These are phyloP conservation scores for Athetis lepigone DNA, from an alignment of 2,888 invertebrate species.

Conservation along the genomic window DNA sequence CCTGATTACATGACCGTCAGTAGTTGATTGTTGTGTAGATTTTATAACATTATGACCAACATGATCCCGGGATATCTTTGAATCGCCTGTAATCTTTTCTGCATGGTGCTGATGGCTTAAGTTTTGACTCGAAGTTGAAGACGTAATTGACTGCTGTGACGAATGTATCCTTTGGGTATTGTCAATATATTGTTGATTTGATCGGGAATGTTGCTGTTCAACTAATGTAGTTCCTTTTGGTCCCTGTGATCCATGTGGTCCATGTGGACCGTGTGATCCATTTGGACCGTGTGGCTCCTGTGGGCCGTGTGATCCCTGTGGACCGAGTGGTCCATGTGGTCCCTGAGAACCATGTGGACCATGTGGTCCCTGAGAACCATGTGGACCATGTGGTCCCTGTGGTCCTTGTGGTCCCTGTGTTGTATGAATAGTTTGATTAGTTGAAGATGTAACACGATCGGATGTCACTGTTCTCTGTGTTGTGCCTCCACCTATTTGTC, in stretches of 20 bases:
- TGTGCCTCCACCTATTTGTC: conserved; percentile 63
- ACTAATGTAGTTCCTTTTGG: conserved; percentile 65
- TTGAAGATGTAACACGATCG: conserved; percentile 70
- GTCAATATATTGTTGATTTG: conserved; percentile 69
- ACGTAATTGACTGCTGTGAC: conserved; percentile 66
- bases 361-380: too few species aligned
- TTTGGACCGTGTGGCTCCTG: too few species aligned
- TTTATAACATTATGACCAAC: conserved; percentile 68
- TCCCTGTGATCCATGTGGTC: conserved; percentile 65
- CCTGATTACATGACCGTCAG: conserved; percentile 58
- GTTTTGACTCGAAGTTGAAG: conserved; percentile 65
- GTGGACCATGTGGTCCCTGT: too few species aligned
- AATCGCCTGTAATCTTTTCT: conserved; percentile 64
- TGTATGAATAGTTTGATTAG: conserved; percentile 65
- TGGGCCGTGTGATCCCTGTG: too few species aligned
- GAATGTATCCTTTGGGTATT: conserved; percentile 62
- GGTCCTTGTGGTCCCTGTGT: conserved; percentile 69
- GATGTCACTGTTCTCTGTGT: conserved; percentile 71
- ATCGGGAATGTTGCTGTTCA: conserved; percentile 70
- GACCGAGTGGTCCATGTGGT: too few species aligned
- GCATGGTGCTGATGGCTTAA: conserved; percentile 63
- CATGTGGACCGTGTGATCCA: too few species aligned
- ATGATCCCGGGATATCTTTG: conserved; percentile 64
- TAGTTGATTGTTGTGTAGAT: conserved; percentile 69
- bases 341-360: too few species aligned